A percentile compares a stretch with the other conserved stretches of the same genome.
Evolutionary conservation across 2,797 vertebrate species (phyloP).

Genomic region (Chiloscyllium punctatum): DNA sequence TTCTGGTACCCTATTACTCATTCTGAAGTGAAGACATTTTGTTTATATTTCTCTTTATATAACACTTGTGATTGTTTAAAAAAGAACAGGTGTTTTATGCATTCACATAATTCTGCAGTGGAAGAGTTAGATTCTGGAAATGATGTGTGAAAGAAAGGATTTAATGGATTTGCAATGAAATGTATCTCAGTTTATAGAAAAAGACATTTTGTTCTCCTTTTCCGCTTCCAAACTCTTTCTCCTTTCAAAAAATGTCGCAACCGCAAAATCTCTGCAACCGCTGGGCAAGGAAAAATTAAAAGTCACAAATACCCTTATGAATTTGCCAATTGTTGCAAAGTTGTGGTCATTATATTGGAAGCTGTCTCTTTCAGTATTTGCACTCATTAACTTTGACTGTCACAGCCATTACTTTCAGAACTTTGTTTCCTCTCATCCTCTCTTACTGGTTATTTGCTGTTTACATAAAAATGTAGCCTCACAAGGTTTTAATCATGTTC

Average conservation of each 20-base stretch:
- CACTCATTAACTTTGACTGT: background rate
- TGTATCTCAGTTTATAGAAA: background rate
- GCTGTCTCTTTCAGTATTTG: background rate
- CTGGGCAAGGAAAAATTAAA: background rate
- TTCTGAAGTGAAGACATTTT: background rate
- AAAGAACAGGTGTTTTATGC: background rate
- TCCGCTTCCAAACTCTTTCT: background rate
- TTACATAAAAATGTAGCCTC: conserved; percentile 29
- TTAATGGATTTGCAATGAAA: background rate
- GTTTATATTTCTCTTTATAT: background rate
- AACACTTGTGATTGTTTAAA: background rate
- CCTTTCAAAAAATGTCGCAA: background rate
- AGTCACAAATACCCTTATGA: background rate
- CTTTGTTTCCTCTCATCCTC: background rate
- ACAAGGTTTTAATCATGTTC: conserved; percentile 34
- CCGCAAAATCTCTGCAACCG: background rate
- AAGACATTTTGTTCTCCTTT: background rate
- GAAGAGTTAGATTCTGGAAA: background rate
- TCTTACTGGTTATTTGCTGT: background rate
- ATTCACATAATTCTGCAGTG: background rate
- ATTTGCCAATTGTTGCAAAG: background rate
- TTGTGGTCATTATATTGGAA: background rate
- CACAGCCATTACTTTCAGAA: background rate
- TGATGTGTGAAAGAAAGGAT: background rate
- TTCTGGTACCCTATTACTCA: background rate